Conservation (phyloP, 2,888 invertebrate genomes). For the Trachelus iudaicus region DNA sequence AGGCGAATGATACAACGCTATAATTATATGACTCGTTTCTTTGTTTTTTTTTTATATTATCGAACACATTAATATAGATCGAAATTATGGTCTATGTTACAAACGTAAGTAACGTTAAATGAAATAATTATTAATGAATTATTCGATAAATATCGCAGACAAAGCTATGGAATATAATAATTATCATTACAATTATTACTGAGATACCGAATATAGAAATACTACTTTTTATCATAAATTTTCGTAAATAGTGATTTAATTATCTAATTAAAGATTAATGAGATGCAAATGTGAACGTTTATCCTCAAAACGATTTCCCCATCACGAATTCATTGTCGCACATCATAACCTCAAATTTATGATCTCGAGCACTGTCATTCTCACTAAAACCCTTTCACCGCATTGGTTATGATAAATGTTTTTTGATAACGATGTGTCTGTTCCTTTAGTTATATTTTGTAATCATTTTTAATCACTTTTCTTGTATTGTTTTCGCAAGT, state of each 20-base stretch:
- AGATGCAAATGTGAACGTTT: slow-evolving; percentile 39
- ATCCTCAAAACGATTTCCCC: slow-evolving; percentile 10
- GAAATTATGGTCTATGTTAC: neutral
- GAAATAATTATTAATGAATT: slow-evolving; percentile 40
- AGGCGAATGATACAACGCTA: slow-evolving; percentile 47
- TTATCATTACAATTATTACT: slow-evolving; percentile 44
- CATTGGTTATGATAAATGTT: slow-evolving; percentile 41
- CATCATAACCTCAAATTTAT: slow-evolving; percentile 9
- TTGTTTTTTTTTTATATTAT: slow-evolving; percentile 38
- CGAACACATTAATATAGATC: slow-evolving; percentile 31
- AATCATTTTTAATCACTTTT: neutral
- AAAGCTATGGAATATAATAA: slow-evolving; percentile 43
- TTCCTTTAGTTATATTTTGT: neutral
- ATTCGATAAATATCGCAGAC: slow-evolving; percentile 43
- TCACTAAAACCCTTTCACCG: slow-evolving; percentile 11
- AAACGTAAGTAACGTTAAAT: slow-evolving; percentile 33
- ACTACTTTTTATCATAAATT: slow-evolving; percentile 56
- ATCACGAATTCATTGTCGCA: slow-evolving; percentile 11
- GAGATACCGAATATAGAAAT: slow-evolving; percentile 51
- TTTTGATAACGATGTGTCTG: slow-evolving; percentile 35
- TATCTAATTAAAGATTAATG: slow-evolving; percentile 50
- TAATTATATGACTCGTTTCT: slow-evolving; percentile 43
- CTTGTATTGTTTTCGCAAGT: neutral
- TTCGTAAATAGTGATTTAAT: slow-evolving; percentile 56
- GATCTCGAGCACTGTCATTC: neutral